Percentiles rank a stretch among this genome's conserved stretches.
Conservation (phyloP, 2,888 invertebrate genomes). For the Lissonota sp. region DNA sequence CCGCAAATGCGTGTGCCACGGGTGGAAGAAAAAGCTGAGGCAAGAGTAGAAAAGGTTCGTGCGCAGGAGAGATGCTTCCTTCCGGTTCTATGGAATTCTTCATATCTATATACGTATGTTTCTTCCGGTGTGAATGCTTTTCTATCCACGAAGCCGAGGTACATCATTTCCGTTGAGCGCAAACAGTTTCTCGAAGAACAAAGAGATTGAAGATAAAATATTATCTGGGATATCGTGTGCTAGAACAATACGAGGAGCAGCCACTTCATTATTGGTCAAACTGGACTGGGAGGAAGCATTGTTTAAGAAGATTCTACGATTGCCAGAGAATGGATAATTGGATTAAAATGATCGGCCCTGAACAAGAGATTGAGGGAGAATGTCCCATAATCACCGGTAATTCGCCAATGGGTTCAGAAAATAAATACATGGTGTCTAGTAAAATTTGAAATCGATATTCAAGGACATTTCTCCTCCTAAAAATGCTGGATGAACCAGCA, state of each 20-base stretch:
- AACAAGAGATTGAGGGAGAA: too few relatives aligned
- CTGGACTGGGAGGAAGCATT: too few relatives aligned
- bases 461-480: too few relatives aligned
- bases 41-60: conserved; percentile 9
- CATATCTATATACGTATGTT: conserved; percentile 8
- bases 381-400: too few relatives aligned
- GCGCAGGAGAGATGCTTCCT: conserved; percentile 35
- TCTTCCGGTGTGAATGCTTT: conserved; percentile 39
- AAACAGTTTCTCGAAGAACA: conserved; percentile 33
- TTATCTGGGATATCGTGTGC: background rate
- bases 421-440: too few relatives aligned
- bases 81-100: conserved; percentile 50
- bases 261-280: background rate
- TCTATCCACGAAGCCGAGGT: conserved; percentile 12
- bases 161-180: conserved; percentile 33
- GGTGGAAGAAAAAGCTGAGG: conserved; percentile 24
- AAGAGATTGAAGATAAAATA: conserved; percentile 1
- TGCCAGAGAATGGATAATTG: too few relatives aligned
- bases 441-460: too few relatives aligned
- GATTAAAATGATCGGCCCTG: too few relatives aligned
- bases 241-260: background rate
- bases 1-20: background rate
- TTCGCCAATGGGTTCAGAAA: too few relatives aligned
- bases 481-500: too few relatives aligned
- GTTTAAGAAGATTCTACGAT: too few relatives aligned